Base-by-base conservation (phyloP, 2,113 vertebrate species). In the Eptesicus fuscus region DNA sequence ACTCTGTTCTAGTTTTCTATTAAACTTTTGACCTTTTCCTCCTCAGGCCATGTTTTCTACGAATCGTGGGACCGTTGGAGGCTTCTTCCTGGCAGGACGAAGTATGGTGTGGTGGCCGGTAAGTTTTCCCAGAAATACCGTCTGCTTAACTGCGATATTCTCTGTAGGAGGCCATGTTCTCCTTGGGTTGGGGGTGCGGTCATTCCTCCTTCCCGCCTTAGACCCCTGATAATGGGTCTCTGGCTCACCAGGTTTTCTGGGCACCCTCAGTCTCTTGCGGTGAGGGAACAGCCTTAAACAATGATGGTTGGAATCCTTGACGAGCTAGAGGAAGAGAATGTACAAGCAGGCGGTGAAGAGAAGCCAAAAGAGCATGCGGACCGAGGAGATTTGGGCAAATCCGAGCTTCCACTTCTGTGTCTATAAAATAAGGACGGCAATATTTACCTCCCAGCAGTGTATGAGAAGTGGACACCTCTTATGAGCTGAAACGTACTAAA, bases 41-140 rank as follows among this genome's bases (percentile, higher is more conserved):
- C 85, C 59, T 44, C 95, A 99, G 99, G 99, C 99, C 3, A 99
- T 99, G 99, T 97, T 99, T 67, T 98, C 99, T 56, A 99, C 99
- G 65, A 99, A 99, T 94, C 98, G 99, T 23, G 97, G 99, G 76
- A 99, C 99, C 0, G 99, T 99, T 0, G 99, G 99, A 9, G 99
- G 99, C 3, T 99, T 99, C 97, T 99, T 99, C 98, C 97, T 99
- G 40, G 99, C 99, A 14, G 99, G 99, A 9, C 98, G 99, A 61
- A 99, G 98, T 98, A 99, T 99, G 99, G 98, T 99, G 74, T 99
- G 99, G 99, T 99, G 99, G 99, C 99, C 99, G 97, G 99, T 99
- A 98, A 98, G 99, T 99, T 71, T 93, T 69, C 69, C 59, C 47
- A 92, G 67, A 95, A 87, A 93, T 51, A 49, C 32, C 47, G 11